Percentiles rank a stretch among this genome's conserved stretches.
Evolutionary conservation across 1,140 invertebrate genomes (phyloP).

Genomic region (Cyphomyrmex costatus): DNA sequence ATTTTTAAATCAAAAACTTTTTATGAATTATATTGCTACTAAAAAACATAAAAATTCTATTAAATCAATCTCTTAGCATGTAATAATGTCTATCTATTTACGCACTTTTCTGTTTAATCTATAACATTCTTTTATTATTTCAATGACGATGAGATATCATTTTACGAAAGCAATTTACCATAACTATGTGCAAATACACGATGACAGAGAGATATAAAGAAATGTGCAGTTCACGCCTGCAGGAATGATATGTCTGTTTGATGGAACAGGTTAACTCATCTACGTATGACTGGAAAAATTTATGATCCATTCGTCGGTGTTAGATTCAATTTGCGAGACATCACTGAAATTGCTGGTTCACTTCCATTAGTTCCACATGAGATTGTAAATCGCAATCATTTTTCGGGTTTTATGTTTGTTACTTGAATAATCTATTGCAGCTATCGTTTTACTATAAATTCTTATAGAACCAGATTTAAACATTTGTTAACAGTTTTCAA

Average conservation of each 20-base stretch:
- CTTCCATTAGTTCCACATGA: constrained; percentile 1
- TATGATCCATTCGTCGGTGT: constrained; percentile 44
- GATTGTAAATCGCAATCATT: constrained; percentile 41
- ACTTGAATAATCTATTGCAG: background rate
- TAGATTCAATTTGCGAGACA: constrained; percentile 52
- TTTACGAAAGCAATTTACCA: constrained; percentile 10
- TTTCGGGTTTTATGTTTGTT: constrained; percentile 16
- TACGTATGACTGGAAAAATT: constrained; percentile 4
- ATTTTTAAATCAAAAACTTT: background rate
- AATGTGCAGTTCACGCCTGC: constrained; percentile 28
- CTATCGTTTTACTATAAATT: background rate
- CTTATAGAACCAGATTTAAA: background rate
- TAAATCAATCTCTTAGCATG: background rate
- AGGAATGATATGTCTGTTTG: constrained; percentile 24
- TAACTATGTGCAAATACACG: background rate
- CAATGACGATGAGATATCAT: constrained; percentile 1
- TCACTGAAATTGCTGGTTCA: constrained; percentile 31
- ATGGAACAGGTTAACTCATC: constrained; percentile 30
- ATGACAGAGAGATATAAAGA: constrained; percentile 7
- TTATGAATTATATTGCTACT: background rate
- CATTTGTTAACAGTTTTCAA: background rate
- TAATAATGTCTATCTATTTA: background rate
- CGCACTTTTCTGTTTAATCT: background rate
- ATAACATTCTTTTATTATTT: background rate
- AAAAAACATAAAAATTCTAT: constrained; percentile 10